Conservation (phyloP, 2,797 vertebrate species). For the Cynopterus sphinx region DNA sequence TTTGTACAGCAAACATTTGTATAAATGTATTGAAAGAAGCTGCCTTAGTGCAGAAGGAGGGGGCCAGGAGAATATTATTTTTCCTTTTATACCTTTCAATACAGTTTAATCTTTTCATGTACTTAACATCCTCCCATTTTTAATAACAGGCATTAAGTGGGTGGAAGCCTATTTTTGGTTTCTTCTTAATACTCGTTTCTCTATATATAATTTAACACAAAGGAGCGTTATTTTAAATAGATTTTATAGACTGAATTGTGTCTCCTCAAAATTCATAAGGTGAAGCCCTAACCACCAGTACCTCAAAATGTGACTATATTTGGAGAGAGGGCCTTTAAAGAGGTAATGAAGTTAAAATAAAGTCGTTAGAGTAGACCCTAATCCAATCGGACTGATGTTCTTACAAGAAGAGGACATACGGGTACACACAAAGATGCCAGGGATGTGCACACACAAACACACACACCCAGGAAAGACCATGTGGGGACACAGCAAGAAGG, state of each 20-base stretch:
- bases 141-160: neutral
- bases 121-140: neutral
- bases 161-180: neutral
- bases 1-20: neutral
- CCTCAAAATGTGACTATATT: neutral
- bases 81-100: neutral
- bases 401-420: neutral
- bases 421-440: neutral
- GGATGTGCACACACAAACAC: fast-evolving
- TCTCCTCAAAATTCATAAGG: neutral
- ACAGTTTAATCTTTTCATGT: neutral
- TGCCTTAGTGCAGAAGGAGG: neutral
- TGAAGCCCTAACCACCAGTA: neutral
- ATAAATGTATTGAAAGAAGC: neutral
- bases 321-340: neutral
- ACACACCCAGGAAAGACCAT: neutral
- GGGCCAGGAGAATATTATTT: neutral
- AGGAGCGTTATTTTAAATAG: neutral
- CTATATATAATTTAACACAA: neutral
- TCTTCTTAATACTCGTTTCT: neutral
- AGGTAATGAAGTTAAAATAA: neutral
- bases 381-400: neutral
- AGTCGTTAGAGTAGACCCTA: neutral
- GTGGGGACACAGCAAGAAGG: neutral
- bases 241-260: neutral